Conservation (phyloP, 1,140 invertebrate genomes). For the Camponotus vicinus region DNA sequence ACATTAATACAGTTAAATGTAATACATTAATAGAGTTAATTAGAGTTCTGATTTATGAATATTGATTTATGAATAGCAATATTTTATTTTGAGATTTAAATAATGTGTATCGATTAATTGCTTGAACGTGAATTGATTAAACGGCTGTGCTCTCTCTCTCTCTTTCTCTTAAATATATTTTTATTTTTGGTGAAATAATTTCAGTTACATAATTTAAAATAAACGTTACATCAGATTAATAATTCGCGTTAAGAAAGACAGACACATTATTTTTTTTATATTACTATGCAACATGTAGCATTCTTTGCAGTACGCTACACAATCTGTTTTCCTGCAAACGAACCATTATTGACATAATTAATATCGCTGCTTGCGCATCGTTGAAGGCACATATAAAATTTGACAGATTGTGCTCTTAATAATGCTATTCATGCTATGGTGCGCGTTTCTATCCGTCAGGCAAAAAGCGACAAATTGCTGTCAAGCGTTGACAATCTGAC, state of each 20-base stretch:
- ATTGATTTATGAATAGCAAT: slow-evolving; percentile 36
- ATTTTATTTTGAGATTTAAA: slow-evolving; percentile 46
- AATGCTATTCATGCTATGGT: not conserved
- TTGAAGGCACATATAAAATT: not conserved
- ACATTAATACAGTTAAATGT: not conserved
- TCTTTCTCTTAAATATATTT: not conserved
- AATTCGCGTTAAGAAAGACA: not conserved
- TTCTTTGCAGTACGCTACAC: not conserved
- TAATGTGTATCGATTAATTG: slow-evolving; percentile 41
- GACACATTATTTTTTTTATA: not conserved
- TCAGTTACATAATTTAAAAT: slow-evolving; percentile 15
- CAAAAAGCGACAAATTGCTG: slow-evolving; percentile 38
- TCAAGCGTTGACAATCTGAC: slow-evolving; percentile 34
- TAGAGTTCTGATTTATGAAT: slow-evolving; percentile 62
- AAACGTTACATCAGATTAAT: slow-evolving; percentile 5
- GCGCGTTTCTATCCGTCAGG: slow-evolving; percentile 12
- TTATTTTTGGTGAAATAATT: not conserved
- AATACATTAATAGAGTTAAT: slow-evolving; percentile 3
- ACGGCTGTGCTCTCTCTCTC: not conserved
- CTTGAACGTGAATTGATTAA: slow-evolving; percentile 28
- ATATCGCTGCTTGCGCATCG: not conserved
- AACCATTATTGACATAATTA: not conserved
- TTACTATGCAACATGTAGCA: not conserved
- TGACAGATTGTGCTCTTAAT: not conserved
- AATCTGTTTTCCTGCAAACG: not conserved